Evolutionary conservation across 2,797 vertebrate species (phyloP).

Genomic region (Mallotus villosus): DNA sequence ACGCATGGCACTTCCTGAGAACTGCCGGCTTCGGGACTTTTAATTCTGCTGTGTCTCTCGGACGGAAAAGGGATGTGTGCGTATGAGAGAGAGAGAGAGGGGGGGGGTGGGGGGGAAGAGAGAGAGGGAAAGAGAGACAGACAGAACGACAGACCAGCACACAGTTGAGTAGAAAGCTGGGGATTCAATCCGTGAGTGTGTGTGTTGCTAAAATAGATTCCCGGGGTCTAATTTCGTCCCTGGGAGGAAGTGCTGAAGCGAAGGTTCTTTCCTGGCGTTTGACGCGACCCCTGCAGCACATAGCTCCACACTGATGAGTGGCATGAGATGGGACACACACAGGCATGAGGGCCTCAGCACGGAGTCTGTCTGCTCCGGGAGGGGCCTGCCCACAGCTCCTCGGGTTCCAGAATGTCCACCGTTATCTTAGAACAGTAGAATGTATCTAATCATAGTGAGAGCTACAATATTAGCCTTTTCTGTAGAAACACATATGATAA

Average conservation of each 20-base stretch:
- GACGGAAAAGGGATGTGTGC: neutral
- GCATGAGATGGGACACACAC: neutral
- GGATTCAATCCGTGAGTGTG: constrained; percentile 37
- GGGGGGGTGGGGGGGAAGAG: too few relatives aligned
- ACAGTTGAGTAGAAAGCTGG: constrained; percentile 32
- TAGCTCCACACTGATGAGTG: neutral
- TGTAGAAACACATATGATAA: constrained; percentile 68
- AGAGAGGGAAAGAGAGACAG: neutral
- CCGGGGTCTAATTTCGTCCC: constrained; percentile 61
- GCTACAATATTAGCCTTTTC: constrained; percentile 68
- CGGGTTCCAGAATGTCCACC: constrained; percentile 73
- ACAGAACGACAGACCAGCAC: constrained; percentile 8
- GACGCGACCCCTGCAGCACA: neutral
- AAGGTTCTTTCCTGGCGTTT: neutral
- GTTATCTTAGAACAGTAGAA: constrained; percentile 74
- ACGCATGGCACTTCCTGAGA: too few relatives aligned
- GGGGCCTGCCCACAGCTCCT: constrained; percentile 50
- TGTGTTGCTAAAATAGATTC: constrained; percentile 65
- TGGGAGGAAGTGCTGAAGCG: constrained; percentile 36
- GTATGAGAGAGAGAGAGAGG: neutral
- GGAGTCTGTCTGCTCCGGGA: constrained; percentile 36
- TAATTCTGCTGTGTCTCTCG: neutral
- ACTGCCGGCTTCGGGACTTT: too few relatives aligned
- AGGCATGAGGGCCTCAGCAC: constrained; percentile 51
- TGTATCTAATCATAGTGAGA: constrained; percentile 75